phyloP scores from a whole-genome alignment of 2,888 invertebrate genomes.

The Punctoribates punctum region DNA sequence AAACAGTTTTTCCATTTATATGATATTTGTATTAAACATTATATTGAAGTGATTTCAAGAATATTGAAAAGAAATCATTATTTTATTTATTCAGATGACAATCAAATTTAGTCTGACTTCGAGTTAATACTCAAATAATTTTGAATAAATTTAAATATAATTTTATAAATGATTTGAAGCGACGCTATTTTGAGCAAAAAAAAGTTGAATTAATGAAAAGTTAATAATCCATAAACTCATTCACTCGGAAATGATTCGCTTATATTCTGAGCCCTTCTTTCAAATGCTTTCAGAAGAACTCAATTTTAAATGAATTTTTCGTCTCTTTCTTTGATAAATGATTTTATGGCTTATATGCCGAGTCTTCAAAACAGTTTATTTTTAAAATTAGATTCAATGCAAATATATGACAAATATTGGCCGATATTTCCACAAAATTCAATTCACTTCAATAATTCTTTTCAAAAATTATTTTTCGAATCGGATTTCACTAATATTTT shows the following conservation, averaged over 20 bases:
- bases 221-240: conserved; percentile 36
- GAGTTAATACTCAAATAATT: background rate
- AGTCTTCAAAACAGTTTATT: background rate
- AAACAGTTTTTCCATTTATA: background rate
- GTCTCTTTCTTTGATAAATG: conserved; percentile 8
- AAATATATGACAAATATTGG: background rate
- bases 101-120: background rate
- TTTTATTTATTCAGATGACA: background rate
- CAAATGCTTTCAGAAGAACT: conserved; percentile 9
- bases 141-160: background rate
- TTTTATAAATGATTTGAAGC: background rate
- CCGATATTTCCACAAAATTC: background rate
- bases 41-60: too few species aligned
- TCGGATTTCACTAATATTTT: too few species aligned
- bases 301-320: background rate
- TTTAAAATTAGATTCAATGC: background rate
- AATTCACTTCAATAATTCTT: background rate
- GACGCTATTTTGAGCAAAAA: background rate
- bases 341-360: background rate
- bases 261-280: background rate
- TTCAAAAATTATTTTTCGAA: background rate
- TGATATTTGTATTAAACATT: background rate
- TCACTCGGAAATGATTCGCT: conserved; percentile 15
- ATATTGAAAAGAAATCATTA: background rate
- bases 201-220: conserved; percentile 27